Evolutionary conservation across 1,140 invertebrate genomes (phyloP), one percentile per base, ranked within the genome.

Genomic region (Drosophila hydei): DNA sequence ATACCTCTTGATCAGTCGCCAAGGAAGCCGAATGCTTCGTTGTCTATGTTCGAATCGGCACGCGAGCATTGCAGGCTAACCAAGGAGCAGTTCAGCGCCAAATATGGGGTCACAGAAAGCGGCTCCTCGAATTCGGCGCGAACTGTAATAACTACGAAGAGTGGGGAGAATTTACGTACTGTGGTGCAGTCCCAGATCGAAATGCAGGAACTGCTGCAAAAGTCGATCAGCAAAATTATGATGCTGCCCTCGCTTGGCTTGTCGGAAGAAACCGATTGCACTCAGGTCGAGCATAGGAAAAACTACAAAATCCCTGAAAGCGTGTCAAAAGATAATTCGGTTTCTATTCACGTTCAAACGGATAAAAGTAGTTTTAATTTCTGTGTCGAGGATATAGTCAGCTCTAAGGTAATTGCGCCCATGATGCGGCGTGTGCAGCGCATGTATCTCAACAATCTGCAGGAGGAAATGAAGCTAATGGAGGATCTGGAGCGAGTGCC

Each of bases 61-160:
- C 61, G 61, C 6, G 61, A 56, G 16, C 56, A 47, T 4, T 72
- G 75, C 40, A 0, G 23, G 1, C 9, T 43, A 4, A 33, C 50
- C 0, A 36, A 55, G 11, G 54, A n/a, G 3, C 19, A 12, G 4
- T 65, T 78, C 3, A 40, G 16, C 0, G 16, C 21, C 2, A 55
- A 77, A 8, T 71, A 30, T 14, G 5, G 12, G 0, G 21, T 1
- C 1, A 42, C 47, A 4, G 40, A 67, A 0, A 59, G 19, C n/a
- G 23, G 43, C 0, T 61, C 36, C 0, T 8, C 14, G 1, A 4
- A 55, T 33, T 75, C 77, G 0, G n/a, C 21, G 0, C 47, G 51
- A 12, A 88, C 79, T 0, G 61, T 84, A 1, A 79, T 90, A 4
- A 81, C 87, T 12, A 43, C 55, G 1, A 84, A 76, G 9, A 88